Evolutionary conservation across 2,888 invertebrate genomes (phyloP), one percentile per base, ranked within the genome.

Genomic region (Matsumyia berberina): DNA sequence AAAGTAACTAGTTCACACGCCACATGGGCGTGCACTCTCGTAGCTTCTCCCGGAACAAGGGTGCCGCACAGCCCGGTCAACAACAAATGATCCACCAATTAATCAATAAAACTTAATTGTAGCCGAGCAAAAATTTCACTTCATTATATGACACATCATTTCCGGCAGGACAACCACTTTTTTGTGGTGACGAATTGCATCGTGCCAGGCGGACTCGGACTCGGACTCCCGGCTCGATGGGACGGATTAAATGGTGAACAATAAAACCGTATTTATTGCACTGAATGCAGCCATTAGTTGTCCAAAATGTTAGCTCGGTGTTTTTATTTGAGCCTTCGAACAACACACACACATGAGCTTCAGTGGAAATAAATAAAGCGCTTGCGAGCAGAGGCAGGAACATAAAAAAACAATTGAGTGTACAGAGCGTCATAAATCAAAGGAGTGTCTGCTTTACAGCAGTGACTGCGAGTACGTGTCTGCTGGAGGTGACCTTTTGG

Each of bases 91-190:
- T 82, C 51, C 78, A 15, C 33, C 55, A 78, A 78, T 83, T 67
- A 83, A 78, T 83, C 72, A 73, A 83, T 83, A 78, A 78, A 78
- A 67, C 15, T 60, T 78, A 83, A 83, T 78, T 73, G 73, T 49
- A 53, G 2, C 66, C 15, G 66, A 60, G 51, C 33, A 33, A 60
- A n/a, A 67, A 67, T 62, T 73, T 66, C 44, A 66, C 60, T 82
- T 66, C 44, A 72, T 82, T 82, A 62, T 67, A 78, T 78, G 78
- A 42, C 66, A 60, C 39, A 83, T 66, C 46, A 77, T 72, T 69
- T 58, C 49, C 69, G 53, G 3, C 17, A 49, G 29, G 11, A 49
- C 17, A 44, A 49, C 49, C 49, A 66, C 64, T 46, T 55, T 66
- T 64, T 49, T 31, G 8, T 33, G 51, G 39, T 15, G 37, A 60